Conservation (phyloP, 2,113 vertebrate species). For the Tragelaphus imberbis region DNA sequence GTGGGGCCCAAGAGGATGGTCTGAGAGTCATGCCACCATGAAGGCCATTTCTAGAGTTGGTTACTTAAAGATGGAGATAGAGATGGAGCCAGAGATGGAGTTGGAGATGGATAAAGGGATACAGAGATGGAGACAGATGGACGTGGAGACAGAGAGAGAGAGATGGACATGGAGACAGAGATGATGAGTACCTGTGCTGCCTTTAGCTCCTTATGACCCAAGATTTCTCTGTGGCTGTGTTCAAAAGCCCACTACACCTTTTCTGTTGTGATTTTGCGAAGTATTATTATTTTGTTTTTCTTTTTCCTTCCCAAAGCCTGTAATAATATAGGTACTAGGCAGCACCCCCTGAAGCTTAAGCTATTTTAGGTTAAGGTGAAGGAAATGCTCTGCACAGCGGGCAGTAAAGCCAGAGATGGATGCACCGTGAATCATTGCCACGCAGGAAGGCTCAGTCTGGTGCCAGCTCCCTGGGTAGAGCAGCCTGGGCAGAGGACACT, state of each 20-base stretch:
- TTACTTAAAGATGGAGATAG: not conserved
- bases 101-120: not conserved
- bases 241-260: not conserved
- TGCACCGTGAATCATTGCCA: not conserved
- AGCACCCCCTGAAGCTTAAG: constrained; percentile 10
- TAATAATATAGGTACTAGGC: constrained; percentile 29
- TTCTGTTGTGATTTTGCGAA: not conserved
- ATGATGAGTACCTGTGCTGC: not conserved
- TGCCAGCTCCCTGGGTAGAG: not conserved
- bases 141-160: not conserved
- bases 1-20: not conserved
- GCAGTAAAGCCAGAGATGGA: not conserved
- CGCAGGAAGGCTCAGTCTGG: not conserved
- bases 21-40: fast-evolving
- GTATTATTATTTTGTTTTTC: not conserved
- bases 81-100: not conserved
- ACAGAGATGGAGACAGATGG: not conserved
- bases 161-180: not conserved
- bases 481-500: not conserved
- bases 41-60: not conserved
- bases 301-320: not conserved
- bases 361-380: constrained; percentile 50
- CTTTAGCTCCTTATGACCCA: not conserved
- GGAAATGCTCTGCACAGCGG: constrained; percentile 21
- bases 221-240: not conserved